Conservation (phyloP, 1,140 invertebrate species). For the Antheraea mylitta region DNA sequence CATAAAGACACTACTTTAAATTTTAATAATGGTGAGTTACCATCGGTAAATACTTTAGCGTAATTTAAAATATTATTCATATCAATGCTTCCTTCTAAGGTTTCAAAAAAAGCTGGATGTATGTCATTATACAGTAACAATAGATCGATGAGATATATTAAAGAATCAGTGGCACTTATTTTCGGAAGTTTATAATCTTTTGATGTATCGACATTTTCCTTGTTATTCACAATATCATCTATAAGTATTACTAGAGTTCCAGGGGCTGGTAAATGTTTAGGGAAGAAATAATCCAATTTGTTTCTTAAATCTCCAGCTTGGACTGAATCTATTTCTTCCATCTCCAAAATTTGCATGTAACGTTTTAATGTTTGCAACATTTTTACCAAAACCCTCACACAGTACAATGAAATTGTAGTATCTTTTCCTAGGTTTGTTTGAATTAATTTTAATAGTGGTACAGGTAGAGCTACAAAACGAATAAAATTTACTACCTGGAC, state of each 20-base stretch:
- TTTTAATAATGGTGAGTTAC: conserved; percentile 77
- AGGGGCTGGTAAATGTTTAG: conserved; percentile 78
- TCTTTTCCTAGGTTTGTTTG: conserved; percentile 65
- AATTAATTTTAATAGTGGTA: conserved; percentile 73
- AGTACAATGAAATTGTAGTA: conserved; percentile 65
- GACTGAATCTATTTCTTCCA: conserved; percentile 33
- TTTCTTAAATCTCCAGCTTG: conserved; percentile 62
- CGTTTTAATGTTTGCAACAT: conserved; percentile 71
- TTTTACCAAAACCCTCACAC: conserved; percentile 69
- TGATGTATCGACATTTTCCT: conserved; percentile 26
- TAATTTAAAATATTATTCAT: conserved; percentile 72
- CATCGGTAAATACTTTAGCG: conserved; percentile 50
- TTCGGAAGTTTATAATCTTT: conserved; percentile 54
- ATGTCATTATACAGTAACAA: conserved; percentile 78
- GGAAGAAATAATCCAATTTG: conserved; percentile 69
- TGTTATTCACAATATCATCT: conserved; percentile 52
- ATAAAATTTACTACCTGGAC: conserved; percentile 75
- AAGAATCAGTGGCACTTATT: conserved; percentile 55
- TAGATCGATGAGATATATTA: conserved; percentile 78
- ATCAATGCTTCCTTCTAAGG: conserved; percentile 66
- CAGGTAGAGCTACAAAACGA: conserved; percentile 72
- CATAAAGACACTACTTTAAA: conserved; percentile 84
- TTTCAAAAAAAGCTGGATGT: conserved; percentile 78
- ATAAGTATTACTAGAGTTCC: conserved; percentile 74
- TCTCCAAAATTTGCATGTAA: conserved; percentile 63